Base-by-base conservation (phyloP, 2,888 invertebrate genomes). In the Cabera pusaria region DNA sequence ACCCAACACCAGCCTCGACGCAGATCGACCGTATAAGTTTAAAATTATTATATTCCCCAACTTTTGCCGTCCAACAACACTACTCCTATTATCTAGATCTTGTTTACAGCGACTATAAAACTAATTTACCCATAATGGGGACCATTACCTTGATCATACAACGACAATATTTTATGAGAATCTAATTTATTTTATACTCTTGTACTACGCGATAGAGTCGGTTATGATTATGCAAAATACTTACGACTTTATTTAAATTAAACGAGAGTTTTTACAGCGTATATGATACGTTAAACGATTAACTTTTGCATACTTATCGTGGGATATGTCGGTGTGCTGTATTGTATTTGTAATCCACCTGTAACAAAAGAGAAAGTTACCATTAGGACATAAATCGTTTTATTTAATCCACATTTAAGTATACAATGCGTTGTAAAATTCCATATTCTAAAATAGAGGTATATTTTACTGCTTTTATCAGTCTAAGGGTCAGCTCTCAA, bases 271-370 rank as follows among this genome's bases (percentile, higher is more conserved):
- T 43, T 33, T 43, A 23, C 22, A 9, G 33, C 20, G 28, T 37
- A 21, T 26, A 17, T 25, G 8, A 7, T 21, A 20, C 18, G 21
- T 32, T 36, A 43, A 40, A 43, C 29, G 37, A 53, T 48, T 54
- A 40, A 52, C 46, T 59, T 49, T 59, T 51, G 51, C 75, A 72
- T 79, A 80, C 79, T 80, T 77, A 73, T 79, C 68, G 64, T 45
- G 59, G 50, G 46, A 56, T 31, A 33, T 14, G 33, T 37, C 39
- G 50, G 44, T 37, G 49, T 45, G 57, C 52, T 58, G 62, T 60
- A 73, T 59, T 63, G 64, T 60, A 64, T 72, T 65, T 52, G 70
- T 56, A 72, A 79, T 76, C 75, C 82, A 84, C 81, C 83, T 84
- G 83, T 51, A 83, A 84, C 83, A 83, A 81, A 66, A 33, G 39